Conservation (phyloP, 2,888 invertebrate genomes). For the Pseudanteris insignis region DNA sequence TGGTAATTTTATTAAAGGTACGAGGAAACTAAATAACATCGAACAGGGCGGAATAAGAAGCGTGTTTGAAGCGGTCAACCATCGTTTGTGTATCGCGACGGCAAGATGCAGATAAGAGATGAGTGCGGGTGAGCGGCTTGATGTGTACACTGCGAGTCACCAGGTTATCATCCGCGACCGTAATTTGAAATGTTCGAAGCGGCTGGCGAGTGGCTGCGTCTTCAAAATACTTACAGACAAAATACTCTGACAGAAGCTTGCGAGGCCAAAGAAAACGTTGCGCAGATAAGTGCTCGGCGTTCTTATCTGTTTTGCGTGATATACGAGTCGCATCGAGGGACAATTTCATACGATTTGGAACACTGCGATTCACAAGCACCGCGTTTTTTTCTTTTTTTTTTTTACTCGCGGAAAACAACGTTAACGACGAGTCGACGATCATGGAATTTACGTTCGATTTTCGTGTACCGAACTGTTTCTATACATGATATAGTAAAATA, state of each 20-base stretch:
- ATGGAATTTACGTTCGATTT: no score
- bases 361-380: no score
- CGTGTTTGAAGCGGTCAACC: no score
- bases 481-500: no score
- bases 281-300: slow-evolving; percentile 10
- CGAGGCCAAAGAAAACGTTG: slow-evolving; percentile 17
- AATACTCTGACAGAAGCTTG: slow-evolving; percentile 27
- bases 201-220: slow-evolving; percentile 14
- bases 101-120: slow-evolving; percentile 32
- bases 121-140: slow-evolving; percentile 10
- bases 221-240: slow-evolving; percentile 23
- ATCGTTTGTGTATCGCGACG: no score
- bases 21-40: no score
- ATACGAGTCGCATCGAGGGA: slow-evolving; percentile 1
- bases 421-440: no score
- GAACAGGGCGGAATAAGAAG: no score
- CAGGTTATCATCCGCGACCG: slow-evolving; percentile 23
- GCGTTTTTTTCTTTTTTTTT: no score
- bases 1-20: no score
- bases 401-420: no score
- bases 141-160: slow-evolving; percentile 23
- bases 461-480: no score
- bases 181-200: slow-evolving; percentile 17
- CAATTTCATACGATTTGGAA: slow-evolving; percentile 9
- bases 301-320: slow-evolving; percentile 20